Evolutionary conservation across 2,113 vertebrate species (phyloP).

Genomic region (Caranx melampygus): DNA sequence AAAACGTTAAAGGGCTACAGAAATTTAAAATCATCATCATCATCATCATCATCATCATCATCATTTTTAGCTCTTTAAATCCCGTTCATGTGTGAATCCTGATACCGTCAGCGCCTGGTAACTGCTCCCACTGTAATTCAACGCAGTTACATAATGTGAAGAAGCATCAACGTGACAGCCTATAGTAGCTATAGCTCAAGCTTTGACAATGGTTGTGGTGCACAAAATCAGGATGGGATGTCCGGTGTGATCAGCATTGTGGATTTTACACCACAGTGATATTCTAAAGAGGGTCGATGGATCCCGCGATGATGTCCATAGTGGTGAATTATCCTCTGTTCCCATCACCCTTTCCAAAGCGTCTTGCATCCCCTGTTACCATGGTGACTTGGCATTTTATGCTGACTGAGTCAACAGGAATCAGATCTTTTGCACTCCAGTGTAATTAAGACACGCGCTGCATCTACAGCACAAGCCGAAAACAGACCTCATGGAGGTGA

Average conservation of each 20-base stretch:
- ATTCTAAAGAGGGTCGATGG: slow-evolving; percentile 22
- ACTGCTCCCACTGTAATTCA: slow-evolving; percentile 55
- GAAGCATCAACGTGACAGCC: slow-evolving; percentile 66
- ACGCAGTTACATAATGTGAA: slow-evolving; percentile 76
- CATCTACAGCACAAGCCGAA: neutral
- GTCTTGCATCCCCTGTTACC: slow-evolving; percentile 83
- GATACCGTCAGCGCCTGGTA: slow-evolving; percentile 40
- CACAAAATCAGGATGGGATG: slow-evolving; percentile 39
- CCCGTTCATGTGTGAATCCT: slow-evolving; percentile 19
- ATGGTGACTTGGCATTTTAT: slow-evolving; percentile 83
- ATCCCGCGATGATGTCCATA: slow-evolving; percentile 13
- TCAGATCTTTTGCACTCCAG: slow-evolving; percentile 43
- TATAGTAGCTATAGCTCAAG: slow-evolving; percentile 49
- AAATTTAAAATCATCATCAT: neutral
- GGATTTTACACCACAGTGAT: slow-evolving; percentile 33
- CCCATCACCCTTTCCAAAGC: slow-evolving; percentile 46
- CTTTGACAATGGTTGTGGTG: slow-evolving; percentile 30
- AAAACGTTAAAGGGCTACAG: neutral
- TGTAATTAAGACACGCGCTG: slow-evolving; percentile 24
- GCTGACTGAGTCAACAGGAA: slow-evolving; percentile 74
- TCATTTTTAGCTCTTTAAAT: neutral
- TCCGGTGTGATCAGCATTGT: slow-evolving; percentile 8
- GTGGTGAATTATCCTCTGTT: slow-evolving; percentile 18
- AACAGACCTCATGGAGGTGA: slow-evolving; percentile 1
- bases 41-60: too few relatives aligned